These are phyloP conservation scores for Agapostemon virescens DNA, from an alignment of 2,888 invertebrate genomes.

Conservation along the genomic window DNA sequence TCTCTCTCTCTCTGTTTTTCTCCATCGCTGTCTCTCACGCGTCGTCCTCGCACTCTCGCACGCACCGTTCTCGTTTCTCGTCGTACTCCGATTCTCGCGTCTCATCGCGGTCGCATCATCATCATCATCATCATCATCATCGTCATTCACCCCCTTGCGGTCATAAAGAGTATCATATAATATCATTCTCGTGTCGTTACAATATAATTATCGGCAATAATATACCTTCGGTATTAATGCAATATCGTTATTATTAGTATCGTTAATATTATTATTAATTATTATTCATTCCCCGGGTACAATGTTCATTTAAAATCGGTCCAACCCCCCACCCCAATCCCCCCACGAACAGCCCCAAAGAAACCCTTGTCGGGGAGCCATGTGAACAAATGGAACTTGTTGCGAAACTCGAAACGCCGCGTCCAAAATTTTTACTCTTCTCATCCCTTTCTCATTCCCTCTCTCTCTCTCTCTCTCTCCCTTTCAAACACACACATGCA, in stretches of 20 bases:
- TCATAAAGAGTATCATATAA: slow-evolving; percentile 78
- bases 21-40: slow-evolving; percentile 6
- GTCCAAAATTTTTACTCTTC: slow-evolving; percentile 13
- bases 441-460: background rate
- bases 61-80: slow-evolving; percentile 1
- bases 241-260: slow-evolving; percentile 65
- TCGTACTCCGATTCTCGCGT: background rate
- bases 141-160: slow-evolving; percentile 64
- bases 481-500: background rate
- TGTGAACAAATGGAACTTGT: slow-evolving; percentile 57
- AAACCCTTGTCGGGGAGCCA: slow-evolving; percentile 12
- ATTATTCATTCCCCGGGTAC: slow-evolving; percentile 54
- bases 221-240: slow-evolving; percentile 73
- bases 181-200: slow-evolving; percentile 74
- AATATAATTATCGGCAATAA: slow-evolving; percentile 76
- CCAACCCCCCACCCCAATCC: slow-evolving; percentile 22
- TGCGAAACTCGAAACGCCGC: slow-evolving; percentile 31
- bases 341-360: slow-evolving; percentile 3
- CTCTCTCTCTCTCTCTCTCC: background rate
- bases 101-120: slow-evolving; percentile 30
- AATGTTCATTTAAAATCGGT: slow-evolving; percentile 48
- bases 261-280: slow-evolving; percentile 56
- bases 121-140: slow-evolving; percentile 26
- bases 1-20: slow-evolving; percentile 17
- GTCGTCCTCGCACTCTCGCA: slow-evolving; percentile 5